Base-by-base conservation (phyloP, 1,140 invertebrate genomes). In the Hylaeus anthracinus region DNA sequence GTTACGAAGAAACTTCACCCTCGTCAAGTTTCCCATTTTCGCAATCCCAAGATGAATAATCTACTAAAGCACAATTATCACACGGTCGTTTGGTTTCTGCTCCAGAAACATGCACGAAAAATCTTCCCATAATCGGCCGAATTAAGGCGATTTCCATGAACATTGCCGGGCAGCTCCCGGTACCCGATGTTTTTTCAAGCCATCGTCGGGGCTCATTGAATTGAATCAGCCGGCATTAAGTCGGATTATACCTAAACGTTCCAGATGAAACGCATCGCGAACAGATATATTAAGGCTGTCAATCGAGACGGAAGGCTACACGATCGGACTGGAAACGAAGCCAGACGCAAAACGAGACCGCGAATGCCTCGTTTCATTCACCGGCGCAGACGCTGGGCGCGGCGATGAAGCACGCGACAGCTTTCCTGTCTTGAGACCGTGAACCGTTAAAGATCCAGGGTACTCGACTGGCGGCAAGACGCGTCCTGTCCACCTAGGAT, bases 151-250 rank as follows among this genome's bases (percentile, higher is more conserved):
- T 66, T 74, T 67, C 63, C 71, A 80, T 67, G 72, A 79, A 41
- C 58, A 41, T 41, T 14, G 76, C 37, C 61, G 43, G 12, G 8
- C n/a, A n/a, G 12, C 9, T 61, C 48, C 63, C 51, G 41, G n/a
- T 45, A 9, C 15, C 48, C 15, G 12, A 39, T 8, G 37, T 43
- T 81, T 82, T 81, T 82, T 82, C 64, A 39, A 60, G 67, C 69
- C 79, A 81, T 81, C 72, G 58, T 53, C 77, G 60, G 41, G n/a
- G 51, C 70, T 69, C 80, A 75, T 79, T 69, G 79, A 78, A 61
- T 86, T 85, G 85, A 88, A 88, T 80, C 72, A 75, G 53, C 64
- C 78, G 39, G 56, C 72, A 80, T 80, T 67, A 75, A 67, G n/a
- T 67, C 79, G 72, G 79, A 75, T 80, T 75, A 80, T 63, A 69